Evolutionary conservation across 1,140 invertebrate genomes (phyloP).

Genomic region (Drosophila kikkawai): DNA sequence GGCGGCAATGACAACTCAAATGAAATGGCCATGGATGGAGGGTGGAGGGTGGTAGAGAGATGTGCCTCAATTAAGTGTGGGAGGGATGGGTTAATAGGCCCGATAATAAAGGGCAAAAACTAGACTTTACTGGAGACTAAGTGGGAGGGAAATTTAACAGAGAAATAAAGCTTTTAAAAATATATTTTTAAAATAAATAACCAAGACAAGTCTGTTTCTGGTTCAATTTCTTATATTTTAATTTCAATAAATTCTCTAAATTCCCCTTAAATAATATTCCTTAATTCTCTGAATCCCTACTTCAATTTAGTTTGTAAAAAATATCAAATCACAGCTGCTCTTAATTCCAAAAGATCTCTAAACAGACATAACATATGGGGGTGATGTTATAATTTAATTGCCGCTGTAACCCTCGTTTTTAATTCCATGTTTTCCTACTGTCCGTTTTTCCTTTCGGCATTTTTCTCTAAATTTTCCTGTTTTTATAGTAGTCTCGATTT

Average conservation of each 20-base stretch:
- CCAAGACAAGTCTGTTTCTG: neutral
- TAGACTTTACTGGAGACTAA: neutral
- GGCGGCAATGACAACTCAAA: slow-evolving; percentile 42
- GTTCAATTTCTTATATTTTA: neutral
- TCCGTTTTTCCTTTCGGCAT: slow-evolving; percentile 4
- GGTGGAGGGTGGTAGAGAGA: slow-evolving; percentile 7
- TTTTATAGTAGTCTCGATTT: slow-evolving; percentile 59
- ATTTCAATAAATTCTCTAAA: neutral
- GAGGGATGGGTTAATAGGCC: slow-evolving; percentile 9
- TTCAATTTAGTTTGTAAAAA: neutral
- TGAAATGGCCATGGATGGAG: slow-evolving; percentile 16
- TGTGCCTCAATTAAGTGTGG: slow-evolving; percentile 70
- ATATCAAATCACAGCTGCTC: slow-evolving; percentile 14
- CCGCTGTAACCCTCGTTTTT: slow-evolving; percentile 32
- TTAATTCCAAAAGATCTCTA: slow-evolving; percentile 11
- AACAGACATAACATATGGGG: slow-evolving; percentile 11
- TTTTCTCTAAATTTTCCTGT: neutral
- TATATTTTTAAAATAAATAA: no score
- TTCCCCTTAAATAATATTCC: neutral
- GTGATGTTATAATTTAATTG: slow-evolving; percentile 48
- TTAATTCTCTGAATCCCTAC: neutral
- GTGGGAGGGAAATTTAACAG: no score
- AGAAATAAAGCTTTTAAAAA: neutral
- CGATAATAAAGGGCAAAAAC: neutral
- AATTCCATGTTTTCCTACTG: slow-evolving; percentile 1